Evolutionary conservation across 2,888 invertebrate genomes (phyloP).

Genomic region (Myopa tessellatipennis): DNA sequence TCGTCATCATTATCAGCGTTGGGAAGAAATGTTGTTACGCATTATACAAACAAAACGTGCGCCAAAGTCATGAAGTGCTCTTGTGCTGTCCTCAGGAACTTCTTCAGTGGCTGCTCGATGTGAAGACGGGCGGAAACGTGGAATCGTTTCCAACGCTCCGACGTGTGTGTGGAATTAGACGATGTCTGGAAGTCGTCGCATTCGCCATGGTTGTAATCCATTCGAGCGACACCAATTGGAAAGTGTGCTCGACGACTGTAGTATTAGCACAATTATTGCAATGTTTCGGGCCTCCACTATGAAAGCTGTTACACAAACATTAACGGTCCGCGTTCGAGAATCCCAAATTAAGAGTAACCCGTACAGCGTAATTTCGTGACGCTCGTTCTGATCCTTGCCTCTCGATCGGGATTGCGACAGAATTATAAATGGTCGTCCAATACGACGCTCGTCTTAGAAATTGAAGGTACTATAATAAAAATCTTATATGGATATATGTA

Average conservation of each 20-base stretch:
- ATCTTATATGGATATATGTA: too few species aligned
- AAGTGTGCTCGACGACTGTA: conserved; percentile 51
- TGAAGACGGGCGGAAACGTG: conserved; percentile 31
- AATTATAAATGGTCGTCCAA: too few species aligned
- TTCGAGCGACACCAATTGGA: conserved; percentile 50
- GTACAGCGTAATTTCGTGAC: background rate
- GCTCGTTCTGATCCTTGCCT: too few species aligned
- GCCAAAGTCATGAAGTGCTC: conserved; percentile 27
- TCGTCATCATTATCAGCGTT: conserved; percentile 21
- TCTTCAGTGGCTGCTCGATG: conserved; percentile 7
- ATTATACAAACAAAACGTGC: conserved; percentile 55
- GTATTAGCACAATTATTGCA: conserved; percentile 25
- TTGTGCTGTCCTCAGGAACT: conserved; percentile 20
- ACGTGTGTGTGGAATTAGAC: conserved; percentile 37
- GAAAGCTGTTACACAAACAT: background rate
- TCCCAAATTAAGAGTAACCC: background rate
- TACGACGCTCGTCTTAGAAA: too few species aligned
- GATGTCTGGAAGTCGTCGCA: conserved; percentile 36
- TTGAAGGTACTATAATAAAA: too few species aligned
- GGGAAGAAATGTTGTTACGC: conserved; percentile 46
- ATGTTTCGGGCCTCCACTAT: background rate
- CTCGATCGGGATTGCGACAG: too few species aligned
- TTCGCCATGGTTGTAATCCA: conserved; percentile 50
- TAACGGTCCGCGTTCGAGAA: background rate
- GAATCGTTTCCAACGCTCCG: conserved; percentile 43